phyloP scores from a whole-genome alignment of 2,888 invertebrate genomes.

The Rhopalosiphum nymphaeae region DNA sequence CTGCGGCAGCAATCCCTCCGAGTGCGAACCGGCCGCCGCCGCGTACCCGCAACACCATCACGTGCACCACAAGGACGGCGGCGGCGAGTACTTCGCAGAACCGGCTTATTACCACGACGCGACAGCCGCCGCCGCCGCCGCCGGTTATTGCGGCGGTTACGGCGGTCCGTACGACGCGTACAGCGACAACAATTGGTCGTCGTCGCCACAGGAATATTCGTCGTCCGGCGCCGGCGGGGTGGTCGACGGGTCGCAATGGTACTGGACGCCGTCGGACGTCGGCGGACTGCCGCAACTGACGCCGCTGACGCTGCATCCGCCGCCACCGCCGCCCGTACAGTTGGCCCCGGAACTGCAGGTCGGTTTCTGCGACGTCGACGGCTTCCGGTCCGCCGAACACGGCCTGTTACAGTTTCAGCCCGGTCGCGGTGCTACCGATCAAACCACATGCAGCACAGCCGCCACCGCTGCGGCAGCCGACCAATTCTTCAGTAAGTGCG shows the following conservation, averaged over 20 bases:
- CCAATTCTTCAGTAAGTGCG: conserved; percentile 28
- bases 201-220: not conserved
- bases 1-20: not conserved
- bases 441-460: not conserved
- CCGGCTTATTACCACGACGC: not conserved
- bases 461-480: not conserved
- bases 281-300: not conserved
- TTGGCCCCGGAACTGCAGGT: not conserved
- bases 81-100: conserved; percentile 18
- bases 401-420: not conserved
- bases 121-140: not conserved
- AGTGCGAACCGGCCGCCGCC: conserved; percentile 2
- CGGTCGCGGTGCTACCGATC: not conserved
- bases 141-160: conserved; percentile 17
- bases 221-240: not conserved
- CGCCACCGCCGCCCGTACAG: not conserved
- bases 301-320: not conserved
- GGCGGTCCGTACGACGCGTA: conserved; percentile 37
- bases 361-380: not conserved
- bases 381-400: not conserved
- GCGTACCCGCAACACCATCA: not conserved
- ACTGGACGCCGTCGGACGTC: conserved; percentile 4
- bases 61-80: not conserved
- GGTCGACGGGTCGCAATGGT: not conserved
- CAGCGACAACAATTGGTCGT: conserved; percentile 18